Evolutionary conservation across 2,888 invertebrate genomes (phyloP).

Genomic region (Tipula lateralis): DNA sequence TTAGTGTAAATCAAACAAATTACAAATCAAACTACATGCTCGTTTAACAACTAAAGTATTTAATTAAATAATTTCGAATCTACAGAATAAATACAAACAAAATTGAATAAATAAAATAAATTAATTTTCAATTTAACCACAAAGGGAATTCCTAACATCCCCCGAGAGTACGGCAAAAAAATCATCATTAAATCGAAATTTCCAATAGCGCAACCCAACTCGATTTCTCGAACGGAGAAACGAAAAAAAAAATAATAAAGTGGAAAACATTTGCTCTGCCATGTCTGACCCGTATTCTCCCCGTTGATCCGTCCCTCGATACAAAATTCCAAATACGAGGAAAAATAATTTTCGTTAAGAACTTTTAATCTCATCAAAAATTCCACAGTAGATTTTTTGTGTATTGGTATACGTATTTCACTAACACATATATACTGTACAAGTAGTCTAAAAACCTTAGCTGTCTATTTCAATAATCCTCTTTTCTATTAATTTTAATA

Average conservation of each 20-base stretch:
- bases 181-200: not conserved
- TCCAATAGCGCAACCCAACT: not conserved
- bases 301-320: not conserved
- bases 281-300: not conserved
- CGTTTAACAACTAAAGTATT: not conserved
- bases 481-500: not conserved
- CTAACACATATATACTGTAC: not conserved
- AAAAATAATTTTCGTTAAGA: not conserved
- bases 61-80: not conserved
- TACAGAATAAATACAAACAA: not conserved
- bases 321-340: not conserved
- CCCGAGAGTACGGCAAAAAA: not conserved
- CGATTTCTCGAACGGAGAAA: not conserved
- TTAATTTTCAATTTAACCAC: not conserved
- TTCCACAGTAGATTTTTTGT: not conserved
- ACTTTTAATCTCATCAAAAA: slow-evolving; percentile 19
- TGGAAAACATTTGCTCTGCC: not conserved
- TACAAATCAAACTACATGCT: too few species aligned
- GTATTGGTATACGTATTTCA: too few species aligned
- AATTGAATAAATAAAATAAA: not conserved
- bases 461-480: not conserved
- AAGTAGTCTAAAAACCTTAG: not conserved
- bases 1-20: too few species aligned
- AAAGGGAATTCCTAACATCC: not conserved
- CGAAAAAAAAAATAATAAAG: too few species aligned